A percentile compares a stretch with the other conserved stretches of the same genome.
These are phyloP conservation scores for Mus musculus DNA, from an alignment of 2,113 vertebrate species.

Conservation along the genomic window GRCm39 chr9:82754001-82754500, in stretches of 20 bases:
- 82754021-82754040: constrained; percentile 14
- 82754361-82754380: not conserved
- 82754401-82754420: not conserved
- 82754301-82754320: not conserved
- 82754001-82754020: not conserved
- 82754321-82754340: not conserved
- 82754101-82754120: not conserved
- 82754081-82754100: not conserved
- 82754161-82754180: not conserved
- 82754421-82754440: not conserved
- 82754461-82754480: not conserved
- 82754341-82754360: not conserved
- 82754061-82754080: not conserved
- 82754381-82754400: not conserved
- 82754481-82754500: not conserved
- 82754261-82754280: not conserved
- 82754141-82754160: not conserved
- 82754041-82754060: not conserved
- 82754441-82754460: not conserved
- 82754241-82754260: not conserved
- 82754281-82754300: not conserved
- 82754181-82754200: not conserved
- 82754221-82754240: not conserved
- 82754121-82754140: not conserved
- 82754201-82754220: not conserved